Percentiles rank a stretch among this genome's conserved stretches.
These are phyloP conservation scores for Leptopilina myrica DNA, from an alignment of 2,888 invertebrate genomes.

Conservation along the genomic window DNA sequence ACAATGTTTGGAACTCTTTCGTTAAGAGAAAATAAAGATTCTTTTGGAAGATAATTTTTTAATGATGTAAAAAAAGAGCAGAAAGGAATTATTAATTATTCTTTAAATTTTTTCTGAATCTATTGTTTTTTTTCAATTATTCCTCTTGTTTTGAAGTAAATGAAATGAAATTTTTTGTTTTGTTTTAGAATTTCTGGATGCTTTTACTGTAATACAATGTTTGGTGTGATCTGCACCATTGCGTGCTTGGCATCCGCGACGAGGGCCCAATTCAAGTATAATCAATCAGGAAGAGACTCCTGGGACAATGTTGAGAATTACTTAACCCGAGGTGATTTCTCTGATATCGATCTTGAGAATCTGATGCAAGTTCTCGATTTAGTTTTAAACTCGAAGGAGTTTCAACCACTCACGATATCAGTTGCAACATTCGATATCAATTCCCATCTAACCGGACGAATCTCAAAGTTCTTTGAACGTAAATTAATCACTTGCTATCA, in stretches of 20 bases:
- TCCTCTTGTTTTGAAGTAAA: too few relatives aligned
- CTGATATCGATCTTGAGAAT: conserved; percentile 1
- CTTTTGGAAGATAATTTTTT: too few relatives aligned
- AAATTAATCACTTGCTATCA: conserved; percentile 3
- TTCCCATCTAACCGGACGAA: neutral
- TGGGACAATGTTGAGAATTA: conserved; percentile 5
- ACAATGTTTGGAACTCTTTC: too few relatives aligned
- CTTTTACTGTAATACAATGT: neutral
- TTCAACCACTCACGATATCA: conserved; percentile 16
- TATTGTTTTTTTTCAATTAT: too few relatives aligned
- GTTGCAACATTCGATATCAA: neutral
- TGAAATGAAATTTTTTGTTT: too few relatives aligned
- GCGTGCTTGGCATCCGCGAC: conserved; percentile 10
- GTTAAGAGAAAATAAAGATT: too few relatives aligned
- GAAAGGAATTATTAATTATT: too few relatives aligned
- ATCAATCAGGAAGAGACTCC: conserved; percentile 32
- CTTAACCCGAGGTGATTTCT: conserved; percentile 10
- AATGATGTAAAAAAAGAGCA: too few relatives aligned
- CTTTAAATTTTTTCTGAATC: too few relatives aligned
- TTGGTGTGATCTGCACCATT: neutral
- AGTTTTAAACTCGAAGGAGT: neutral
- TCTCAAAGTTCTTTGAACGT: neutral
- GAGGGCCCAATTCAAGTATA: conserved; percentile 11
- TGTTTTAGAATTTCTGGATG: neutral
- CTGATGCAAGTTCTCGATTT: neutral